Evolutionary conservation across 2,797 vertebrate genomes (phyloP), one percentile per base, ranked within the genome.

Genomic region (Clamator glandarius): DNA sequence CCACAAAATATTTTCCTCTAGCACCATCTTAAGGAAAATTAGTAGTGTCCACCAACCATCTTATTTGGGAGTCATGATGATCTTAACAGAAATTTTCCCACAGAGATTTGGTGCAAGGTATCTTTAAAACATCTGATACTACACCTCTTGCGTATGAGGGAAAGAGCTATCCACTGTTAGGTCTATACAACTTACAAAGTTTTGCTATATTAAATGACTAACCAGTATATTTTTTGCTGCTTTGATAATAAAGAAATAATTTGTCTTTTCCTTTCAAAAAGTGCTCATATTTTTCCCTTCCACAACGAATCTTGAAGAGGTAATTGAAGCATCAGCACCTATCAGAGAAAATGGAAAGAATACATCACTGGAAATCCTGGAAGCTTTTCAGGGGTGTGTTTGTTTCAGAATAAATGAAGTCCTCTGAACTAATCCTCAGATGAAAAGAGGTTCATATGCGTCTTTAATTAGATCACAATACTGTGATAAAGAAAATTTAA

Each of bases 401-500:
- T 94, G 31, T 96, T 95, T 97, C 91, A 93, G 90, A 91, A 93
- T 92, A 98, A 97, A 96, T 93, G 94, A 96, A 97, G 96, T 86
- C 63, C 95, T 94, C 95, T 96, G 95, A 97, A 97, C 96, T 97
- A 93, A 96, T 95, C 92, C 95, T 94, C 77, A 98, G 97, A 98
- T 97, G 96, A 98, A 98, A 98, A 97, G 94, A 96, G 76, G 74
- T 86, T 97, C 92, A 84, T 97, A 96, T 90, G 96, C 76, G 17
- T 96, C 97, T 98, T 98, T 98, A 98, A 98, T 98, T 98, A 98
- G 97, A 97, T 97, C 94, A 97, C 96, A 96, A 95, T 97, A 97
- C 87, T 96, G 95, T 96, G 96, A 97, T 98, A 98, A 98, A 97
- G 97, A 97, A 97, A 97, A 98, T 98, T 97, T 98, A 98, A 97